Percentiles rank a stretch among this genome's conserved stretches.
These are phyloP conservation scores for Argyresthia albistria DNA, from an alignment of 2,888 invertebrate genomes.

Conservation along the genomic window DNA sequence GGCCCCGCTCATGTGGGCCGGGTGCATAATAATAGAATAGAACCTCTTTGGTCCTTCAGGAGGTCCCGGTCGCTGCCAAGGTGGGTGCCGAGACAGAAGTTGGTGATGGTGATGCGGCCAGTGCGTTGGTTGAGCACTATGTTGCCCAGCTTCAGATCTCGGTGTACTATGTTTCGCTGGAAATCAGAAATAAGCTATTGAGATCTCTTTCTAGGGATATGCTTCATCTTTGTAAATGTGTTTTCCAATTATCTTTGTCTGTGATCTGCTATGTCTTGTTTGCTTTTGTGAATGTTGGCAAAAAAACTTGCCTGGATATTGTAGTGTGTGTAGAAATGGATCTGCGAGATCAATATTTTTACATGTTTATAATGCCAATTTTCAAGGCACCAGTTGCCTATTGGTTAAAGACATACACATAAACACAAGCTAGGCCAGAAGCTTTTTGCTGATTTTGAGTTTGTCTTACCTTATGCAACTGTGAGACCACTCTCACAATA, in stretches of 20 bases:
- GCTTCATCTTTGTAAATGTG: too few relatives aligned
- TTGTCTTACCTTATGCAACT: slow-evolving; percentile 76
- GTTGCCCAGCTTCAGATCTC: slow-evolving; percentile 84
- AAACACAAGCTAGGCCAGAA: background rate
- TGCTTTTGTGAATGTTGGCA: too few relatives aligned
- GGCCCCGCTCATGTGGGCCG: too few relatives aligned
- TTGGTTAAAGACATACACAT: background rate
- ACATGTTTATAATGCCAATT: background rate
- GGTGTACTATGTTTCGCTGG: slow-evolving; percentile 82
- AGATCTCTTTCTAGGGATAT: too few relatives aligned
- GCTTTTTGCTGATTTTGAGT: background rate
- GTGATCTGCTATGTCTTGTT: too few relatives aligned
- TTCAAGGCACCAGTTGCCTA: background rate
- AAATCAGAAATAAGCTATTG: slow-evolving; percentile 19
- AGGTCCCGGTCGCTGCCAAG: slow-evolving; percentile 80
- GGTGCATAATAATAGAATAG: slow-evolving; percentile 5
- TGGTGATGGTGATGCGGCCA: slow-evolving; percentile 77
- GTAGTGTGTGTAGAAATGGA: too few relatives aligned
- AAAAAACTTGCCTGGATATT: too few relatives aligned
- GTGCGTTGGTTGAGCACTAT: slow-evolving; percentile 80
- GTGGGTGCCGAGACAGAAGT: slow-evolving; percentile 84
- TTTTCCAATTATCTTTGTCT: too few relatives aligned
- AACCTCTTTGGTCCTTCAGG: slow-evolving; percentile 81
- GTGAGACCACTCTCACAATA: slow-evolving; percentile 80
- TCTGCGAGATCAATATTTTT: background rate